phyloP scores from a whole-genome alignment of 1,140 invertebrate species.

The Diachasmimorpha longicaudata region DNA sequence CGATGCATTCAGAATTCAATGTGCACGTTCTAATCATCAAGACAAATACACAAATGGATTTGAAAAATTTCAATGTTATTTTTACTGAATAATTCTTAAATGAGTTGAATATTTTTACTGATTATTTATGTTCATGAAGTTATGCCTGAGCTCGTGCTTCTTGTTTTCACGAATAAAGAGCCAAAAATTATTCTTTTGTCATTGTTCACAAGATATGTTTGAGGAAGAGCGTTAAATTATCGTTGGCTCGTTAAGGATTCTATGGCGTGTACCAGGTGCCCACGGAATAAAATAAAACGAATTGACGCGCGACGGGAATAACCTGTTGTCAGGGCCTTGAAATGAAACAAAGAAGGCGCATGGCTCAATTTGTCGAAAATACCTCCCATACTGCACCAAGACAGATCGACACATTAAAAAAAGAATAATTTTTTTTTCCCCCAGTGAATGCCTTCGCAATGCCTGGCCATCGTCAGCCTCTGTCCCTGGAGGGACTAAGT shows the following conservation, averaged over 20 bases:
- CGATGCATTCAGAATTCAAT: too few species aligned
- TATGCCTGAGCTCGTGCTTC: too few species aligned
- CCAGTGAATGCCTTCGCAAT: constrained; percentile 51
- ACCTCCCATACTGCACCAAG: background rate
- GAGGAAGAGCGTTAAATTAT: background rate
- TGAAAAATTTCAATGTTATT: too few species aligned
- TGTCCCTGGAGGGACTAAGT: constrained; percentile 54
- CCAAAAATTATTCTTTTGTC: background rate
- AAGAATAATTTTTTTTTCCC: background rate
- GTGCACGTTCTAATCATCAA: too few species aligned
- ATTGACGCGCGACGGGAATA: background rate
- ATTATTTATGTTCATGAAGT: too few species aligned
- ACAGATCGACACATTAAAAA: background rate
- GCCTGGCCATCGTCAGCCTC: constrained; percentile 61
- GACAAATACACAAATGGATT: too few species aligned
- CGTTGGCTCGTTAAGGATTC: constrained; percentile 6
- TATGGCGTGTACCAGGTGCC: constrained; percentile 3
- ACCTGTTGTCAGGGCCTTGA: constrained; percentile 7
- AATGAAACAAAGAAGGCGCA: background rate
- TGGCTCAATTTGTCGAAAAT: constrained; percentile 1
- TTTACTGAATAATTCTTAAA: too few species aligned
- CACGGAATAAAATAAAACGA: background rate
- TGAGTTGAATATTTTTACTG: too few species aligned
- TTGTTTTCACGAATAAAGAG: too few species aligned
- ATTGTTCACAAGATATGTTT: background rate